A percentile compares a stretch with the other conserved stretches of the same genome.
These are phyloP conservation scores for Deladenus siricidicola DNA, from an alignment of 2,888 invertebrate genomes.

Conservation along the genomic window DNA sequence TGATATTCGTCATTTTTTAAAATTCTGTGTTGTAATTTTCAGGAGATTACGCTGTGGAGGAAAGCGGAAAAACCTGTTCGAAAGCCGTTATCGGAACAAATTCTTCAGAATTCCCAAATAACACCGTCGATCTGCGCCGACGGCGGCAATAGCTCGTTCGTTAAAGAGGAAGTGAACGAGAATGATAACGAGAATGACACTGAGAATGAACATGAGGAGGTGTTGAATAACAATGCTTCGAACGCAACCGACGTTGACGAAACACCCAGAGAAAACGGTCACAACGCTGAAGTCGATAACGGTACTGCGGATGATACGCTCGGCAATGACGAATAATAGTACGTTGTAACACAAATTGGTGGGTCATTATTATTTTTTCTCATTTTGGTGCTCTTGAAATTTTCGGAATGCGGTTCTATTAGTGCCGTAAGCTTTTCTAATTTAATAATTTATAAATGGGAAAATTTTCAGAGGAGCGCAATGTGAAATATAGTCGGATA, in stretches of 20 bases:
- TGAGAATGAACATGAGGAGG: too few relatives aligned
- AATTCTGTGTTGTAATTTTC: not conserved
- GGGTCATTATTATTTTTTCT: too few relatives aligned
- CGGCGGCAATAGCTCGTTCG: not conserved
- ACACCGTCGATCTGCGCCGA: not conserved
- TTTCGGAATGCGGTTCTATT: too few relatives aligned
- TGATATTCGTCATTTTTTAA: too few relatives aligned
- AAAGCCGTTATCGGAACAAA: constrained; percentile 13
- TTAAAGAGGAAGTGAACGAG: not conserved
- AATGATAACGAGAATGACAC: too few relatives aligned
- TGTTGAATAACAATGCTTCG: not conserved
- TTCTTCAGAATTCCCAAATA: not conserved
- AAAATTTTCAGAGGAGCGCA: too few relatives aligned
- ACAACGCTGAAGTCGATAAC: constrained; percentile 1
- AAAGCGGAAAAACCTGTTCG: constrained; percentile 25
- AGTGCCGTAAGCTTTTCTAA: too few relatives aligned
- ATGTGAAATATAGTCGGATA: too few relatives aligned
- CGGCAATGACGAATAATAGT: too few relatives aligned
- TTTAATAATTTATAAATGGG: too few relatives aligned
- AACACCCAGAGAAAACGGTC: not conserved
- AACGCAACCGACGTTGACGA: not conserved
- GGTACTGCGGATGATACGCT: not conserved
- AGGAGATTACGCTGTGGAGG: constrained; percentile 32
- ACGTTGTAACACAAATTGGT: too few relatives aligned
- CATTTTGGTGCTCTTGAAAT: too few relatives aligned